Percentiles rank a stretch among this genome's conserved stretches.
Evolutionary conservation across 2,797 vertebrate species (phyloP).

Genomic region (Sebastes minor): DNA sequence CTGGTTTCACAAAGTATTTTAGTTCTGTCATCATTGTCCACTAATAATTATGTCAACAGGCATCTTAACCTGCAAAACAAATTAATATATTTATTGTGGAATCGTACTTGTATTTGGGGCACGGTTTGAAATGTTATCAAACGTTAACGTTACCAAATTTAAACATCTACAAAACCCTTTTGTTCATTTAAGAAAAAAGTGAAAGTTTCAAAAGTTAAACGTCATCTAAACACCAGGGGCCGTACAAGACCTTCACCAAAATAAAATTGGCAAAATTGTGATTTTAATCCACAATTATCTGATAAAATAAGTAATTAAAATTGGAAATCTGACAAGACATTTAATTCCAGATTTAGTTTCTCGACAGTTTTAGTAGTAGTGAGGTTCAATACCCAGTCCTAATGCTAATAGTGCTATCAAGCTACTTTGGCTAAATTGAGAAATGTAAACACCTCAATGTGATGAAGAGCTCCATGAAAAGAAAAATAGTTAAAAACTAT

Average conservation of each 20-base stretch:
- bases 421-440: not conserved
- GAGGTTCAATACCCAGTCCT: too few relatives aligned
- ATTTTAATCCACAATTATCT: not conserved
- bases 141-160: not conserved
- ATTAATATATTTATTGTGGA: not conserved
- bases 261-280: not conserved
- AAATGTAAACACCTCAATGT: not conserved
- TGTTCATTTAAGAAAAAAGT: not conserved
- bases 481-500: not conserved
- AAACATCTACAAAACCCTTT: not conserved
- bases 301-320: not conserved
- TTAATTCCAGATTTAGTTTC: not conserved
- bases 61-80: not conserved
- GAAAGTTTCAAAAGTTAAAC: not conserved
- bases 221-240: not conserved
- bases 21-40: not conserved
- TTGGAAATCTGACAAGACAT: not conserved
- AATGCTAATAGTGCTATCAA: not conserved
- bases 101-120: not conserved
- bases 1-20: conserved; percentile 12
- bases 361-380: not conserved
- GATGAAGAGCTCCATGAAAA: not conserved
- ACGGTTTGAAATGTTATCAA: not conserved
- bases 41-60: not conserved
- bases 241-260: not conserved